phyloP scores from a whole-genome alignment of 1,140 invertebrate genomes.

The Lepidurus arcticus region DNA sequence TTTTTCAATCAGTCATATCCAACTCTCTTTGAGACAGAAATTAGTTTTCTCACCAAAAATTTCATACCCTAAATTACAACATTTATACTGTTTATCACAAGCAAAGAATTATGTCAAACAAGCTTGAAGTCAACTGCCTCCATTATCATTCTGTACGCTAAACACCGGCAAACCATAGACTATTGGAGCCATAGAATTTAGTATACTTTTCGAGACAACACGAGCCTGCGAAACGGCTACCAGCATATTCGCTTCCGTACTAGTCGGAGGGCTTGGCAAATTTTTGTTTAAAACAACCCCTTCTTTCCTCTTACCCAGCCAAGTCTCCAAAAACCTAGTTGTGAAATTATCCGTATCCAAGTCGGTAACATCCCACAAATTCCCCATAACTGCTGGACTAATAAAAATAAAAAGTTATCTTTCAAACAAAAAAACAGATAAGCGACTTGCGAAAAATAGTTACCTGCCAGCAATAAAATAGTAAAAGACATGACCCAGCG shows the following conservation, averaged over 20 bases:
- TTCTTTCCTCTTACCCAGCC: background rate
- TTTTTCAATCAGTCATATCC: no score
- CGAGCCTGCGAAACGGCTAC: background rate
- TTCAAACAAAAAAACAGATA: no score
- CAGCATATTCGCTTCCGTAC: background rate
- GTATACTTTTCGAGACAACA: background rate
- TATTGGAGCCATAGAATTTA: background rate
- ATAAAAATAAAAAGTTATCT: no score
- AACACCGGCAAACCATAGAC: background rate
- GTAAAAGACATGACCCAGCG: background rate
- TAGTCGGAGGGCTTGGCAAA: background rate
- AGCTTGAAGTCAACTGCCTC: no score
- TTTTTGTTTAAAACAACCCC: background rate
- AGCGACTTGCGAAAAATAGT: background rate
- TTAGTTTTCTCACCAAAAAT: no score
- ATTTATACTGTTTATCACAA: no score
- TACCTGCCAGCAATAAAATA: constrained; percentile 9
- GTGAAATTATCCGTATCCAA: constrained; percentile 2
- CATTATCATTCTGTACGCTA: no score
- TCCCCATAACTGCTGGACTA: background rate
- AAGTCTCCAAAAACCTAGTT: background rate
- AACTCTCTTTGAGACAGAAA: no score
- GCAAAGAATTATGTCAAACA: no score
- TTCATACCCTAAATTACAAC: no score
- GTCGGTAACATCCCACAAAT: background rate